Conservation (phyloP, 1,140 invertebrate species). For the Bathynomus jamesi region DNA sequence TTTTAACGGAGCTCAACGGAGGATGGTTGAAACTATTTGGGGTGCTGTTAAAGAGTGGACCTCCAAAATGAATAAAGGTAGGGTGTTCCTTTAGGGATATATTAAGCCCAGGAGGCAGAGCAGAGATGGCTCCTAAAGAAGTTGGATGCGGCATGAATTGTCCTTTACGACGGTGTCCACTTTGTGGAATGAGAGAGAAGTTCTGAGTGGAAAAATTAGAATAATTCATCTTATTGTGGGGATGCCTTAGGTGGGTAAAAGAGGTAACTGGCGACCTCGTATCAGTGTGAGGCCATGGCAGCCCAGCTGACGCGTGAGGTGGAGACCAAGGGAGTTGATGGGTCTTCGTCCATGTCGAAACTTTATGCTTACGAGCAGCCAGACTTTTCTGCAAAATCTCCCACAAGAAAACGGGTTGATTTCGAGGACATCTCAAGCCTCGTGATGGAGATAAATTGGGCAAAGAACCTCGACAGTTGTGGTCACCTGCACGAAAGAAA, state of each 20-base stretch:
- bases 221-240: not conserved
- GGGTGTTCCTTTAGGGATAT: not conserved
- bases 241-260: not conserved
- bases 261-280: too few relatives aligned
- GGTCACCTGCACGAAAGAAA: slow-evolving; percentile 5
- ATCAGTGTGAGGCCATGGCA: not conserved
- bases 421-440: slow-evolving; percentile 15
- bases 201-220: not conserved
- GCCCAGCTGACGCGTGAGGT: not conserved
- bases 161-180: not conserved
- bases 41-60: too few relatives aligned
- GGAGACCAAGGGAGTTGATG: not conserved
- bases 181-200: not conserved
- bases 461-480: slow-evolving; percentile 13
- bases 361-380: not conserved
- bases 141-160: not conserved
- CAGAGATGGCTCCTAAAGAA: not conserved
- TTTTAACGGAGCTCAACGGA: too few relatives aligned
- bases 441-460: slow-evolving; percentile 5
- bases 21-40: too few relatives aligned
- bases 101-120: not conserved
- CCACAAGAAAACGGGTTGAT: slow-evolving; percentile 16
- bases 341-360: not conserved
- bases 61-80: not conserved
- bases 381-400: slow-evolving; percentile 14